Base-by-base conservation (phyloP, 1,140 invertebrate genomes). In the Hycleus cichorii region DNA sequence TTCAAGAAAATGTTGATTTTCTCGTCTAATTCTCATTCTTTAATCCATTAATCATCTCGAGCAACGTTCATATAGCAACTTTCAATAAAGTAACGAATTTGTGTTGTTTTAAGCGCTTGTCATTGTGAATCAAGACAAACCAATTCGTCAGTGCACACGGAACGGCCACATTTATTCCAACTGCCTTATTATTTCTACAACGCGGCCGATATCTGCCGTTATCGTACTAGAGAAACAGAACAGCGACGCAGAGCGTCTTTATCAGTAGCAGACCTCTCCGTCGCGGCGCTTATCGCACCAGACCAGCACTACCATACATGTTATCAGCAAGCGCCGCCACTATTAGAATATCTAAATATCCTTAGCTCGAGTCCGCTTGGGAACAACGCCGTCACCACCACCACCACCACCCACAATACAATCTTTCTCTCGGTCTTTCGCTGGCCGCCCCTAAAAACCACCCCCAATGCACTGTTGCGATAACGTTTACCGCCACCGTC, bases 271-370 rank as follows among this genome's bases (percentile, higher is more conserved):
- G 64, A 67, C 67, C 63, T 66, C 67, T 65, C 69, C 65, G 65
- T 65, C 66, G 63, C 62, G 63, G 60, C 60, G 69, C 68, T 71
- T 71, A 71, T 71, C 69, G 61, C 64, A 49, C 65, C 65, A 54
- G 69, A 58, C 67, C 69, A 71, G 69, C 69, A 66, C 63, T 64
- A 65, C 61, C 65, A 70, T 67, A 66, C 67, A 67, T 65, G 69
- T 71, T 71, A 71, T 71, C 69, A 66, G 67, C 39, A 48, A 60
- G 61, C 66, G 67, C 67, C 69, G 68, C 70, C 70, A 72, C 72
- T 72, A 74, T 74, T 74, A 74, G 72, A 74, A 74, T 74, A 74
- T 74, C 72, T 74, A 74, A 74, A 74, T 74, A 74, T 72, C 71
- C 72, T 66, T 68, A 64, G 66, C 62, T 67, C 62, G 58, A 62